Evolutionary conservation across 2,888 invertebrate species (phyloP), one percentile per base, ranked within the genome.

Genomic region (Cephonodes hylas): DNA sequence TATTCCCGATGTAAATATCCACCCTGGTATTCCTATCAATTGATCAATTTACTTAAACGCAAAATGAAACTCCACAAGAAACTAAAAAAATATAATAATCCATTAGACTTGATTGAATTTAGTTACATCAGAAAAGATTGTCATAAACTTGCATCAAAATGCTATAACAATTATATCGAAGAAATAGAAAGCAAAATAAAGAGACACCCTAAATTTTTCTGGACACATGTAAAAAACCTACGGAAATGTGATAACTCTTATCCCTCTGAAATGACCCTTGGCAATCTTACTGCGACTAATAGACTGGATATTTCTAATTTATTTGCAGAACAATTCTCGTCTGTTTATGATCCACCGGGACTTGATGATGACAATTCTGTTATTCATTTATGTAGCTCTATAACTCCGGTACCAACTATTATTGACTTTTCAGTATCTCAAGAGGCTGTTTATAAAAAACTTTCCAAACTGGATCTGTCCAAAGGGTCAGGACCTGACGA

Each of bases 121-220:
- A 15, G 31, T 27, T 42, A n/a, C 42, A 5, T 48, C n/a, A 46
- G 48, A 46, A 58, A 48, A 31, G 48, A 62, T 8, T 58, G 58
- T 22, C 5, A 23, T 10, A n/a, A 18, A 15, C 27, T 61, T 3
- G 38, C 22, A 10, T 15, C 31, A 15, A 15, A 5, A 25, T 63
- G 59, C 38, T 61, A 63, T 27, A 61, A 48, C 10, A 46, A 59
- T n/a, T 65, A 63, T 38, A 59, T 63, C 10, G 1, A 27, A 6
- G 13, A 23, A 2, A 61, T 63, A 46, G 61, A 65, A 45, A 15
- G 7, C 18, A 42, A 46, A 44, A 65, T 65, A 31, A 57, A 31
- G 27, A 27, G 44, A 3, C 53, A 65, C 31, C 59, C 63, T 23
- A 65, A 59, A 45, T 42, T 25, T 38, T 63, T 64, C 20, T 63